Evolutionary conservation across 37 sponge, comb jelly and placozoan species (phyloP).

Genomic region (Cliona cf. orientalis): DNA sequence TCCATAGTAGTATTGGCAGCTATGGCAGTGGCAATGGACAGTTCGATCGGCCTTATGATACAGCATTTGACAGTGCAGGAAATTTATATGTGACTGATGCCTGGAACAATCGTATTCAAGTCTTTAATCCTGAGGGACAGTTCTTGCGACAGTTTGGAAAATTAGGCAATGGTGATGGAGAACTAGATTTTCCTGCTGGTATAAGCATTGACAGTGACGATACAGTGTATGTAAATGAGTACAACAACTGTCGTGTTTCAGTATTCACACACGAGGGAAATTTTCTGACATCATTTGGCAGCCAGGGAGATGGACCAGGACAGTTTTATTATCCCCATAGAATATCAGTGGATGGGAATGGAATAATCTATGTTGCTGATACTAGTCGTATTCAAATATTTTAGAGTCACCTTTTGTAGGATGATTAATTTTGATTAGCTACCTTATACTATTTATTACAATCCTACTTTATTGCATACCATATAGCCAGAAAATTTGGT

Average conservation of each 20-base stretch:
- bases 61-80: slow-evolving; percentile 30
- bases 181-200: not conserved
- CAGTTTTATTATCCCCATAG: not conserved
- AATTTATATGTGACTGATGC: slow-evolving; percentile 48
- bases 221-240: slow-evolving; percentile 8
- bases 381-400: no score
- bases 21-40: slow-evolving; percentile 40
- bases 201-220: not conserved
- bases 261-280: slow-evolving; percentile 24
- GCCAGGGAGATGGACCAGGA: slow-evolving; percentile 18
- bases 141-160: slow-evolving; percentile 6
- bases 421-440: no score
- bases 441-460: no score
- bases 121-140: slow-evolving; percentile 29
- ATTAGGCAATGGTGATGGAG: not conserved
- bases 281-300: slow-evolving; percentile 50
- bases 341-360: no score
- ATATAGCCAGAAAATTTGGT: no score
- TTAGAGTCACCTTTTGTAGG: no score
- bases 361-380: not conserved
- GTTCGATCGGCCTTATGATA: slow-evolving; percentile 43
- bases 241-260: slow-evolving; percentile 2
- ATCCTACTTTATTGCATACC: no score
- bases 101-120: slow-evolving; percentile 51
- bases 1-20: slow-evolving; percentile 40